A percentile compares a stretch with the other conserved stretches of the same genome.
Conservation (phyloP, 2,113 vertebrate species). For the Protobothrops mucrosquamatus region DNA sequence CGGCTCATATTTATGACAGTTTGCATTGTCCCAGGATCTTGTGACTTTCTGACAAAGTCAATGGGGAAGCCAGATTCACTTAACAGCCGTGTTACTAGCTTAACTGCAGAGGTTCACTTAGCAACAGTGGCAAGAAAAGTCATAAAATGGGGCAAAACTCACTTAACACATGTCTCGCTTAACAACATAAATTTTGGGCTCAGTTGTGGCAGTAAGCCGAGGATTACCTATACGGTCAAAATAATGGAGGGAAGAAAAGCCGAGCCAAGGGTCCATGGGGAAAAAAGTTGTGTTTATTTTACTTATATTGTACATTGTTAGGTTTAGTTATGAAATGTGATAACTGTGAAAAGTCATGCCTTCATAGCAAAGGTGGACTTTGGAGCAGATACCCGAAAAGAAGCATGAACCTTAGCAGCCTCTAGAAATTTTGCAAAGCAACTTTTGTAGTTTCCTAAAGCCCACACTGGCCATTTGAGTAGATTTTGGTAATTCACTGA, state of each 20-base stretch:
- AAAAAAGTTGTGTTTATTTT: not conserved
- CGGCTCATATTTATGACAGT: too few species aligned
- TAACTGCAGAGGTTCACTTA: too few species aligned
- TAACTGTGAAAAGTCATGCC: not conserved
- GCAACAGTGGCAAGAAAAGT: too few species aligned
- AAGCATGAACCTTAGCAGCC: not conserved
- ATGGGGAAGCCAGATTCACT: too few species aligned
- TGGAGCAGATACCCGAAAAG: not conserved
- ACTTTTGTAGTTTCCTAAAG: not conserved
- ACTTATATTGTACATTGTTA: not conserved
- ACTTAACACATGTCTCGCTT: too few species aligned
- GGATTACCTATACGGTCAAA: too few species aligned
- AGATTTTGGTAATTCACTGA: not conserved
- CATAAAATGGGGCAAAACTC: too few species aligned
- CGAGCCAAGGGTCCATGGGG: not conserved
- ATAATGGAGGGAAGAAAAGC: not conserved
- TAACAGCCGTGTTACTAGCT: too few species aligned
- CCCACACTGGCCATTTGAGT: not conserved
- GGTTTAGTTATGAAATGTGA: not conserved
- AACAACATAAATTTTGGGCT: too few species aligned
- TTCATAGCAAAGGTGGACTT: not conserved
- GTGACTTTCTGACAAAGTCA: too few species aligned
- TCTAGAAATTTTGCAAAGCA: not conserved
- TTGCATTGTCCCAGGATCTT: too few species aligned
- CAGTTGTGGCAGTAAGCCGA: too few species aligned